phyloP scores from a whole-genome alignment of 1,140 invertebrate species.

The Stenopsyche tienmushanensis region DNA sequence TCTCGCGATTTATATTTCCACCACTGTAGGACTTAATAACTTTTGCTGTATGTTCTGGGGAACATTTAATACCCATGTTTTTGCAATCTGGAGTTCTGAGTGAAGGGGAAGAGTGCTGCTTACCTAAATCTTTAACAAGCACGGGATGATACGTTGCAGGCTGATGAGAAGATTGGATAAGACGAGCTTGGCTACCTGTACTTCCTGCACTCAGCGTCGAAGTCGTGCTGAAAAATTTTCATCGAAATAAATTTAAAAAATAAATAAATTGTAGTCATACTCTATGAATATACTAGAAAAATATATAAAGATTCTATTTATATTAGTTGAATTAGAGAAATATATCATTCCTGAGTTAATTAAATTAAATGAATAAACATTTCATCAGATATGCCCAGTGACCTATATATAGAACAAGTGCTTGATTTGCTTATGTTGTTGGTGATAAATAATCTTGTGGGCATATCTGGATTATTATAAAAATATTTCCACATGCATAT shows the following conservation, averaged over 20 bases:
- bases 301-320: too few species aligned
- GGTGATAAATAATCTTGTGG: neutral
- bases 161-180: slow-evolving; percentile 91
- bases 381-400: too few species aligned
- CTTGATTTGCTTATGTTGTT: neutral
- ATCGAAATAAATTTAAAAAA: slow-evolving; percentile 9
- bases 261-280: neutral
- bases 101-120: slow-evolving; percentile 57
- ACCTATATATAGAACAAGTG: too few species aligned
- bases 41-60: slow-evolving; percentile 50
- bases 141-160: slow-evolving; percentile 86
- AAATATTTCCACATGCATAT: too few species aligned
- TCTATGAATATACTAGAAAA: too few species aligned
- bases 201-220: slow-evolving; percentile 92
- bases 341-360: too few species aligned
- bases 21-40: slow-evolving; percentile 54
- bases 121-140: slow-evolving; percentile 84
- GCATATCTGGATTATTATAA: neutral
- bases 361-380: too few species aligned
- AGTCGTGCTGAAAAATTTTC: slow-evolving; percentile 68
- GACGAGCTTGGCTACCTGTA: slow-evolving; percentile 87
- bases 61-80: slow-evolving; percentile 28
- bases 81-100: slow-evolving; percentile 53
- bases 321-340: too few species aligned
- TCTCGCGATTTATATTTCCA: slow-evolving; percentile 52